A percentile compares a stretch with the other conserved stretches of the same genome.
phyloP scores from a whole-genome alignment of 2,888 invertebrate species.

The Chromoteleia sp. region DNA sequence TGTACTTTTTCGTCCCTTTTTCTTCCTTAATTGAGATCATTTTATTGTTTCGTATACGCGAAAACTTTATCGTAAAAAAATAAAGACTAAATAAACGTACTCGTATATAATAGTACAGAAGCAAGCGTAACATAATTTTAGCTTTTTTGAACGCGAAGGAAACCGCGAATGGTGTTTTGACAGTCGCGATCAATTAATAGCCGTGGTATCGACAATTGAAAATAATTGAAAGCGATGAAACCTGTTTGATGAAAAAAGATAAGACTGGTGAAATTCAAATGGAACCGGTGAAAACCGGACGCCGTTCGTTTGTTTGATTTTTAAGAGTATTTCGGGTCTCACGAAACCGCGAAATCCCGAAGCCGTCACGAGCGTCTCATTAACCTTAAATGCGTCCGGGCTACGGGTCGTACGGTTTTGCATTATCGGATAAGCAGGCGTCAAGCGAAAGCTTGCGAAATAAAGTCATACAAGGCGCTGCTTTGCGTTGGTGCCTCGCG shows the following conservation, averaged over 20 bases:
- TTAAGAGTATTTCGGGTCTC: conserved; percentile 34
- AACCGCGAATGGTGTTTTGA: background rate
- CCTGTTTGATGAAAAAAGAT: conserved; percentile 5
- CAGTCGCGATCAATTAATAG: background rate
- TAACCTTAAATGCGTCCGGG: conserved; percentile 57
- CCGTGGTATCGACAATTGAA: background rate
- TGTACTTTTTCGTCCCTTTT: too few relatives aligned
- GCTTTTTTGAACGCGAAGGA: too few relatives aligned
- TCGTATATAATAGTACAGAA: too few relatives aligned
- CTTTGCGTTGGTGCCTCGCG: conserved; percentile 64
- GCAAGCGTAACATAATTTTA: too few relatives aligned
- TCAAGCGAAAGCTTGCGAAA: conserved; percentile 74
- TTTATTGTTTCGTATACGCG: too few relatives aligned
- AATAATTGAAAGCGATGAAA: background rate
- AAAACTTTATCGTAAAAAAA: too few relatives aligned
- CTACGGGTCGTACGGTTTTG: conserved; percentile 52
- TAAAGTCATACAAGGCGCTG: conserved; percentile 72
- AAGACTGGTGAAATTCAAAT: conserved; percentile 32
- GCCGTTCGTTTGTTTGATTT: conserved; percentile 59
- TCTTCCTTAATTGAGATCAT: too few relatives aligned
- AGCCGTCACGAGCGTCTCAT: conserved; percentile 58
- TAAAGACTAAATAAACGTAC: too few relatives aligned
- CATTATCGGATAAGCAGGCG: conserved; percentile 74
- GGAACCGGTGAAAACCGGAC: conserved; percentile 51
- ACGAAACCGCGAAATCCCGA: conserved; percentile 54